Evolutionary conservation across 2,113 vertebrate genomes (phyloP), one percentile per base, ranked within the genome.

Genomic region (Amphiprion percula): DNA sequence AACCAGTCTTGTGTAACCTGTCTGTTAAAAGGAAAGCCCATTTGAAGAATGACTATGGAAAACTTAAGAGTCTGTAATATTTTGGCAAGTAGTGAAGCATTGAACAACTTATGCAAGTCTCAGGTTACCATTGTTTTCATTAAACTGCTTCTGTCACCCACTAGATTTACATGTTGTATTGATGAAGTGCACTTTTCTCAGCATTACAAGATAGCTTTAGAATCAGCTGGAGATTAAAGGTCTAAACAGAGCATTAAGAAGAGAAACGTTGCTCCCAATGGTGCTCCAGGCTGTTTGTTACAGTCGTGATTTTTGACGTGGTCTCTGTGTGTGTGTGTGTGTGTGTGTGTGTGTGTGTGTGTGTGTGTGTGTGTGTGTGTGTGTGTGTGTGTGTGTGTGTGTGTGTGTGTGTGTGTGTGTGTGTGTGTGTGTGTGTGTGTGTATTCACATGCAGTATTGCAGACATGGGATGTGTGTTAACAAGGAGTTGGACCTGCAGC

Each of bases 401-500:
- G 17, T 65, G 8, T 44, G 15, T 69, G 10, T 56, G 33, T 10
- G 26, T 66, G 23, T 44, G 41, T 83, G 72, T 82, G 76, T 80
- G 70, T 49, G 64, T 73, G 61, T 28, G 70, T 67, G 60, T 85
- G 17, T 65, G 8, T 44, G 15, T 69, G 10, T 56, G 33, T 87
- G 49, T 82, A 1, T 83, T 71, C 41, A 53, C 64, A 28, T 82
- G 19, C 91, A 99, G 98, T 96, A 99, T 85, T 99, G 98, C 87
- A 96, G 89, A 70, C 97, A 95, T 15, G 98, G 98, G 37, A 95
- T 97, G 71, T 99, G 98, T 85, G 95, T 99, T 74, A 97, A 95
- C 90, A 98, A 94, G 88, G 96, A 97, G 87, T 89, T 96, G 92
- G 96, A 98, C 88, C 79, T 84, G 9, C 94, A 93, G 84, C 94